Conservation (phyloP, 2,797 vertebrate genomes). For the Phalanger gymnotis region DNA sequence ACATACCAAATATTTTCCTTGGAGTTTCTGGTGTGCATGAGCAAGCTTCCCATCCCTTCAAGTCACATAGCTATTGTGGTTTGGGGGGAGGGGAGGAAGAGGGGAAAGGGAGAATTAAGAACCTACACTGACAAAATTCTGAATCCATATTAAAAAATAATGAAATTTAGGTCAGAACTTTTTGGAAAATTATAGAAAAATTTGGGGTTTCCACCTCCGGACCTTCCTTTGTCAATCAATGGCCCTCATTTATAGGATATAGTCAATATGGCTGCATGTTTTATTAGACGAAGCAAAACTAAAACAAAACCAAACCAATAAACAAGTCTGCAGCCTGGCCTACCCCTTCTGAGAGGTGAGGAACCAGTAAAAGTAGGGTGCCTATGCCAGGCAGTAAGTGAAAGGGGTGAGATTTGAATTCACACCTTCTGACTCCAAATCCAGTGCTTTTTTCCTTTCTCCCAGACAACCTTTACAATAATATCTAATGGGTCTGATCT, state of each 20-base stretch:
- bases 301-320: neutral
- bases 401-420: neutral
- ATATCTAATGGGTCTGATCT: neutral
- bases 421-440: neutral
- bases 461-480: neutral
- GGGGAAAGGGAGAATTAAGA: neutral
- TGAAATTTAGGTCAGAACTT: neutral
- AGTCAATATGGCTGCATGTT: neutral
- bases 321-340: neutral
- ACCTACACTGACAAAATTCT: neutral
- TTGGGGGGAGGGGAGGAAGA: neutral
- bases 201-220: neutral
- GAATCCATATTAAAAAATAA: neutral
- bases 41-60: neutral
- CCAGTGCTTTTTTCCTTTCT: neutral
- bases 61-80: neutral
- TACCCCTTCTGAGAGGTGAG: neutral
- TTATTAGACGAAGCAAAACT: neutral
- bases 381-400: neutral
- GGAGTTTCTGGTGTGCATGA: neutral
- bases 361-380: neutral
- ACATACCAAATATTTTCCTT: neutral
- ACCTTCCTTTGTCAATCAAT: neutral
- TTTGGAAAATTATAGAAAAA: neutral
- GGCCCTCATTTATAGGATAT: neutral